phyloP scores from a whole-genome alignment of 2,888 invertebrate genomes.

The Cephus spinipes region DNA sequence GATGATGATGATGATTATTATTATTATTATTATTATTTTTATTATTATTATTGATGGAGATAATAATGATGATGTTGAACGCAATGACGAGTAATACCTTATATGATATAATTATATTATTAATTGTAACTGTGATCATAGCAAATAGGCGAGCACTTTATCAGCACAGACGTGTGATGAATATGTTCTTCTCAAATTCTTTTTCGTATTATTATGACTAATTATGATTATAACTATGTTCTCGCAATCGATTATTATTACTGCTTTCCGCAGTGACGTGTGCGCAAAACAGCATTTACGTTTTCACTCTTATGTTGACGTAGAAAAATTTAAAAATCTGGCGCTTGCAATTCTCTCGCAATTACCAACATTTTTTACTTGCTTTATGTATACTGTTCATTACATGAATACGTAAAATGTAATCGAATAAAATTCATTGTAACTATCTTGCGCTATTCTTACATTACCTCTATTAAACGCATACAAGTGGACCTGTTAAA shows the following conservation, averaged over 20 bases:
- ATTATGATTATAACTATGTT: not conserved
- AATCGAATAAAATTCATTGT: constrained; percentile 19
- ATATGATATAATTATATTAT: constrained; percentile 57
- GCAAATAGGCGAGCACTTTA: constrained; percentile 60
- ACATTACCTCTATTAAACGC: no score
- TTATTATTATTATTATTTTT: not conserved
- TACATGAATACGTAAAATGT: constrained; percentile 34
- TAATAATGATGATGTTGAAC: constrained; percentile 30
- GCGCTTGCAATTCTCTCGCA: constrained; percentile 37
- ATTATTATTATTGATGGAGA: constrained; percentile 22
- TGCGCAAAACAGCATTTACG: not conserved
- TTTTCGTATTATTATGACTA: not conserved
- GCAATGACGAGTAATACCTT: constrained; percentile 51
- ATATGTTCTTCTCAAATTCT: constrained; percentile 2
- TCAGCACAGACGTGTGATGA: constrained; percentile 37
- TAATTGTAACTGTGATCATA: constrained; percentile 65
- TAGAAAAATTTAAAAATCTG: constrained; percentile 17
- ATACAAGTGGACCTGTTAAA: no score
- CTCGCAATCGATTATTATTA: not conserved
- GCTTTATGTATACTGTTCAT: constrained; percentile 57
- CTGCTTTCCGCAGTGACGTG: not conserved
- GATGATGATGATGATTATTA: constrained; percentile 19
- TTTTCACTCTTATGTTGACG: not conserved
- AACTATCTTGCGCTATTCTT: not conserved
- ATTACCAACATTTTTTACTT: constrained; percentile 57